Evolutionary conservation across 2,113 vertebrate species (phyloP).

Genomic region (Guaruba guarouba): DNA sequence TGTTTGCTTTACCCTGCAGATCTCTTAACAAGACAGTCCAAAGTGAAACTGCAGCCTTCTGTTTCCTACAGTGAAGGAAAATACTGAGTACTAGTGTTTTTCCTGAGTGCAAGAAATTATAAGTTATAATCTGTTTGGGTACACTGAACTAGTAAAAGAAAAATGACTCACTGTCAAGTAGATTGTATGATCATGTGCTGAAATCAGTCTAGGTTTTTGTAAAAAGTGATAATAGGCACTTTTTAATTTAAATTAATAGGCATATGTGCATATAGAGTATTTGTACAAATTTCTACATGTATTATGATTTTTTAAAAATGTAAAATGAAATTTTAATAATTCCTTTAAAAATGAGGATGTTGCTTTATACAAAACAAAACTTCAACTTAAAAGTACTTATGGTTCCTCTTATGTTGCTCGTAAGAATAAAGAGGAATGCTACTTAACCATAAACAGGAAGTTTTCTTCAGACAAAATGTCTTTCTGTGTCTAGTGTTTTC

Average conservation of each 20-base stretch:
- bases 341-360: constrained; percentile 15
- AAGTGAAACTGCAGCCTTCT: not conserved
- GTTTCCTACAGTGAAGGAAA: not conserved
- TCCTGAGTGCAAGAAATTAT: not conserved
- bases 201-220: not conserved
- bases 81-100: not conserved
- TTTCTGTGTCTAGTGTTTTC: not conserved
- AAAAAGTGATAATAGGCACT: not conserved
- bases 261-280: not conserved
- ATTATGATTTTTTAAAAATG: not conserved
- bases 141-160: not conserved
- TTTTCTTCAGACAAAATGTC: not conserved
- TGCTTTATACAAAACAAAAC: not conserved
- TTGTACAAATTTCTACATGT: not conserved
- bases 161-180: not conserved
- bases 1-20: not conserved
- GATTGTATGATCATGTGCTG: not conserved
- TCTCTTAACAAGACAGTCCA: not conserved
- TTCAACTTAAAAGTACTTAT: not conserved
- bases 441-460: not conserved
- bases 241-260: not conserved
- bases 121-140: not conserved
- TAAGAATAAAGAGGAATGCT: not conserved
- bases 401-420: not conserved
- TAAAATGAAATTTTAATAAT: not conserved